phyloP scores from a whole-genome alignment of 2,797 vertebrate genomes.

The Acomys russatus region DNA sequence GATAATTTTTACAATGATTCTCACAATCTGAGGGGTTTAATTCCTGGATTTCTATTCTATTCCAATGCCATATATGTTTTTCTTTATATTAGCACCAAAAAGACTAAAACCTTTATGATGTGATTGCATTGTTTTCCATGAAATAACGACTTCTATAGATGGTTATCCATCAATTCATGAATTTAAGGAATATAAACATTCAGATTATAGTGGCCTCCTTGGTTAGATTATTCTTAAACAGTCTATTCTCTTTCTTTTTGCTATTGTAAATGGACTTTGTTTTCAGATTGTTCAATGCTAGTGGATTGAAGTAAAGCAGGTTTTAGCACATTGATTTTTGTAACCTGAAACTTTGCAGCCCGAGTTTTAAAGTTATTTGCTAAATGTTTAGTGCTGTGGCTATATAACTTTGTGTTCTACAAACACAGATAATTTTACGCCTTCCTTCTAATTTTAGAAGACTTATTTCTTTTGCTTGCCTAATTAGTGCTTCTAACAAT shows the following conservation, averaged over 20 bases:
- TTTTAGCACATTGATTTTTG: neutral
- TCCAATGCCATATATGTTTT: neutral
- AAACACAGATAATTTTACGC: neutral
- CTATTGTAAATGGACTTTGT: neutral
- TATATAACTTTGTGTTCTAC: neutral
- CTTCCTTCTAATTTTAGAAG: neutral
- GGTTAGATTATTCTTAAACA: neutral
- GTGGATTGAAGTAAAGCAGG: neutral
- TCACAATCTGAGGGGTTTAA: neutral
- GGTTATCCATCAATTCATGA: neutral
- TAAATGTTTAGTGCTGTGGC: neutral
- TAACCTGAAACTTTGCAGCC: neutral
- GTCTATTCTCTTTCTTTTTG: neutral
- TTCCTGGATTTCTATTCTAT: neutral
- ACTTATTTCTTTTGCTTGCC: neutral
- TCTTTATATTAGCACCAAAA: neutral
- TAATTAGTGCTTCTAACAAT: constrained; percentile 2
- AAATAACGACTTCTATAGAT: neutral
- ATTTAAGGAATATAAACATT: neutral
- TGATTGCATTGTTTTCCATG: neutral
- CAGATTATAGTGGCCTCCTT: neutral
- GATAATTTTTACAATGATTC: neutral
- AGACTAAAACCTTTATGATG: neutral
- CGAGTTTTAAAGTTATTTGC: neutral
- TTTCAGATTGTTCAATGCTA: neutral